Conservation (phyloP, 1,140 invertebrate genomes). For the Atopsyche davidsoni region DNA sequence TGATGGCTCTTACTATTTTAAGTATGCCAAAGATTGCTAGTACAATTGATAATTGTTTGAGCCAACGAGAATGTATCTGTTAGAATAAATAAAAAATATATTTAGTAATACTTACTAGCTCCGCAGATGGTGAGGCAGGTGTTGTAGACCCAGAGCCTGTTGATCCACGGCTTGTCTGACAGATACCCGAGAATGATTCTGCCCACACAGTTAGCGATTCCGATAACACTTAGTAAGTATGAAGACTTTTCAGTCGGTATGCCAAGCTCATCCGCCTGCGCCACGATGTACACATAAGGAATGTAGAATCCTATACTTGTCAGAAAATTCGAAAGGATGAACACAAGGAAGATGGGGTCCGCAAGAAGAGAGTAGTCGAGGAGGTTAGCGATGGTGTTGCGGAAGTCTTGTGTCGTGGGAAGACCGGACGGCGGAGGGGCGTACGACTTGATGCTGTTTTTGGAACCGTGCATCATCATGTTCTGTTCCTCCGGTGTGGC, state of each 20-base stretch:
- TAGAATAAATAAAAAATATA: not conserved
- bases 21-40: too few relatives aligned
- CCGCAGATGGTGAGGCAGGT: slow-evolving; percentile 77
- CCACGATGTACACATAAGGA: slow-evolving; percentile 79
- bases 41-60: too few relatives aligned
- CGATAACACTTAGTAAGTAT: slow-evolving; percentile 70
- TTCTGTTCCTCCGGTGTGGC: slow-evolving; percentile 37
- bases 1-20: too few relatives aligned
- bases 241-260: slow-evolving; percentile 54
- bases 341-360: slow-evolving; percentile 84
- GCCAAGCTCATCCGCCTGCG: slow-evolving; percentile 55
- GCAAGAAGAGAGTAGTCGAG: slow-evolving; percentile 77
- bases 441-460: slow-evolving; percentile 31
- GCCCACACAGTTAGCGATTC: slow-evolving; percentile 84
- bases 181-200: slow-evolving; percentile 79
- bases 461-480: slow-evolving; percentile 27
- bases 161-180: slow-evolving; percentile 82
- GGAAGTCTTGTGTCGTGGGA: slow-evolving; percentile 51
- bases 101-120: slow-evolving; percentile 54
- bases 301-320: slow-evolving; percentile 96
- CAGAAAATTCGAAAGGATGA: slow-evolving; percentile 88
- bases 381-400: slow-evolving; percentile 72
- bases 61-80: slow-evolving; percentile 14
- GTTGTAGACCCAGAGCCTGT: slow-evolving; percentile 85
- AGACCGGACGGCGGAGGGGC: slow-evolving; percentile 49